Evolutionary conservation across 1,140 invertebrate species (phyloP).

Genomic region (Pseudobourletiella spinata): DNA sequence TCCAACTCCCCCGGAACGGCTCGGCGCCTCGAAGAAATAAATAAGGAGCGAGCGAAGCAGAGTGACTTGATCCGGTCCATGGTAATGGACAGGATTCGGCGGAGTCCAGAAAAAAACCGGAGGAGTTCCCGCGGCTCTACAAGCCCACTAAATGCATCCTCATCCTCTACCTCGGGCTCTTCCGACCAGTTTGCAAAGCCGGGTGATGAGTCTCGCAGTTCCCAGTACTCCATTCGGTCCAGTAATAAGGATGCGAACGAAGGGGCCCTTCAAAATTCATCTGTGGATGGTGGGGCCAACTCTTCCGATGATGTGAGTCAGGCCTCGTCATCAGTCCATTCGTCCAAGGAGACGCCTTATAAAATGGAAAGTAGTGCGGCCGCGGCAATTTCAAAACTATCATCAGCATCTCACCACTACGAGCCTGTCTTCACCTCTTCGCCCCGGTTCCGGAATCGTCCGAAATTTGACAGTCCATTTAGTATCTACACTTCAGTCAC

Average conservation of each 20-base stretch:
- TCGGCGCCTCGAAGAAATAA: slow-evolving; percentile 54
- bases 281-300: too few relatives aligned
- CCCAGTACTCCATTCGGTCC: slow-evolving; percentile 25
- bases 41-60: slow-evolving; percentile 56
- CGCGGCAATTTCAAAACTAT: neutral
- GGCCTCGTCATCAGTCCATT: neutral
- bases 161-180: slow-evolving; percentile 18
- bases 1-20: slow-evolving; percentile 39
- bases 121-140: slow-evolving; percentile 44
- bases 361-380: neutral
- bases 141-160: slow-evolving; percentile 38
- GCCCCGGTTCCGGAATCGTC: slow-evolving; percentile 26
- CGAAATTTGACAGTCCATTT: slow-evolving; percentile 27
- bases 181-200: slow-evolving; percentile 8
- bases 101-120: slow-evolving; percentile 36
- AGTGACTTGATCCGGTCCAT: slow-evolving; percentile 64
- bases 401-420: too few relatives aligned
- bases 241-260: too few relatives aligned
- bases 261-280: too few relatives aligned
- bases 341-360: neutral
- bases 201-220: slow-evolving; percentile 1
- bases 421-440: slow-evolving; percentile 27
- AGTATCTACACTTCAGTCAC: slow-evolving; percentile 25
- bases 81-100: slow-evolving; percentile 60
- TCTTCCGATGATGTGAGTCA: slow-evolving; percentile 12